Evolutionary conservation across 2,113 vertebrate genomes (phyloP).

Genomic region (Terrapene triunguis): DNA sequence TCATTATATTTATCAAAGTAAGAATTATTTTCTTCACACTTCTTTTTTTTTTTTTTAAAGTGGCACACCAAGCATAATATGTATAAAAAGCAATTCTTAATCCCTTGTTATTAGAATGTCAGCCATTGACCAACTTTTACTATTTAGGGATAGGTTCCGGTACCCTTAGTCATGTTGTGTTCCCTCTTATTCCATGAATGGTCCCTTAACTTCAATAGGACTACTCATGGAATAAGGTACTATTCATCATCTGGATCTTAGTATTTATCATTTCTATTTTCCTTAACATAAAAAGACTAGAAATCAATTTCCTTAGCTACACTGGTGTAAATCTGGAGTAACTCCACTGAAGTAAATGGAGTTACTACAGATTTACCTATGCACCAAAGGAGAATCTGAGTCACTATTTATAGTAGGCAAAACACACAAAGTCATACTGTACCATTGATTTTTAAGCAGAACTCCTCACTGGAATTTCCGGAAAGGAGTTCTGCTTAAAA

Average conservation of each 20-base stretch:
- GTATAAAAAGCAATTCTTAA: neutral
- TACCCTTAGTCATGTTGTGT: neutral
- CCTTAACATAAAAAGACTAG: neutral
- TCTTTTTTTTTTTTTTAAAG: neutral
- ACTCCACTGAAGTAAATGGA: neutral
- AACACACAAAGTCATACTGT: neutral
- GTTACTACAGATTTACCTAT: neutral
- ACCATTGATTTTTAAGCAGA: neutral
- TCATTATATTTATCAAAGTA: neutral
- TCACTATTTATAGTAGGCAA: neutral
- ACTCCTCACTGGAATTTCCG: neutral
- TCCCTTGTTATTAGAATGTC: accelerated
- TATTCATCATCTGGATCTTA: neutral
- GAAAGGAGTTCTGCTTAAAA: neutral
- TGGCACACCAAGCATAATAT: neutral
- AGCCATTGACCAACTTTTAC: neutral
- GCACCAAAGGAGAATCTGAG: neutral
- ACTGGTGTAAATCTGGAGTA: conserved; percentile 10
- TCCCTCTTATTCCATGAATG: neutral
- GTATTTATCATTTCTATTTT: neutral
- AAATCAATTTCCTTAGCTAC: neutral
- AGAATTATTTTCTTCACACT: conserved; percentile 8
- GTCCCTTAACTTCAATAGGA: neutral
- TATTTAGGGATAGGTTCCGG: neutral
- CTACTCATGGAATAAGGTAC: neutral